These are phyloP conservation scores for Ctenochaetus hawaiiensis DNA, from an alignment of 2,797 vertebrate genomes.

Conservation along the genomic window DNA sequence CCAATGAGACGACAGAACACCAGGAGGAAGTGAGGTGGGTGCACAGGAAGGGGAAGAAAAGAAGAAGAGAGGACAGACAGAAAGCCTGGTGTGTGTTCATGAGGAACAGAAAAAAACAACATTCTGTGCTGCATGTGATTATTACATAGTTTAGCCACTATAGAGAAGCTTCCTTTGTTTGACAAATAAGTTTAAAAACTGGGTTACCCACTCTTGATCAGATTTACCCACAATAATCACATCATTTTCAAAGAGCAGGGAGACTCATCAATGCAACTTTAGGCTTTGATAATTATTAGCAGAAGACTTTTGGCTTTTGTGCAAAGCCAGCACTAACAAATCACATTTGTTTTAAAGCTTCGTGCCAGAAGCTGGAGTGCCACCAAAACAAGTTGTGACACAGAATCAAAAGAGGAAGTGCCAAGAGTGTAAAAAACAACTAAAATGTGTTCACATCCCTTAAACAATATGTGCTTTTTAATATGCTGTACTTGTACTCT, in stretches of 20 bases:
- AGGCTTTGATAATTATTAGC: constrained; percentile 13
- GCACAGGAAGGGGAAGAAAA: constrained; percentile 64
- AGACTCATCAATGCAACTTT: neutral
- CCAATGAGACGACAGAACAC: constrained; percentile 59
- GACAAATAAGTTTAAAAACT: constrained; percentile 36
- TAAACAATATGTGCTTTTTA: constrained; percentile 2
- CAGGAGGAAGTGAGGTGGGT: constrained; percentile 70
- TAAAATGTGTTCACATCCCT: constrained; percentile 21
- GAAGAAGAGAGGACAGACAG: constrained; percentile 33
- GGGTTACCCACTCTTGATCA: constrained; percentile 47
- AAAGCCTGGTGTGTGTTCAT: constrained; percentile 24
- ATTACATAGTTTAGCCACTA: constrained; percentile 21
- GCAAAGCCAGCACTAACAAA: neutral
- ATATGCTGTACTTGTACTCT: neutral
- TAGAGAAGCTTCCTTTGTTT: constrained; percentile 31
- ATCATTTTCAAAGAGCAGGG: constrained; percentile 18
- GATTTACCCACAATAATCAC: constrained; percentile 35
- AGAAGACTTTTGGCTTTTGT: neutral
- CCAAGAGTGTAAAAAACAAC: constrained; percentile 15
- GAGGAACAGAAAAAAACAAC: constrained; percentile 43
- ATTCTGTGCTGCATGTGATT: constrained; percentile 40
- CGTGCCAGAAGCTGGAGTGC: neutral
- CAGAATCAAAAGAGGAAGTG: constrained; percentile 43
- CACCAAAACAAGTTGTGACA: constrained; percentile 21
- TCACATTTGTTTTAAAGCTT: constrained; percentile 28